Evolutionary conservation across 2,113 vertebrate genomes (phyloP).

Genomic region (Chloebia gouldiae): DNA sequence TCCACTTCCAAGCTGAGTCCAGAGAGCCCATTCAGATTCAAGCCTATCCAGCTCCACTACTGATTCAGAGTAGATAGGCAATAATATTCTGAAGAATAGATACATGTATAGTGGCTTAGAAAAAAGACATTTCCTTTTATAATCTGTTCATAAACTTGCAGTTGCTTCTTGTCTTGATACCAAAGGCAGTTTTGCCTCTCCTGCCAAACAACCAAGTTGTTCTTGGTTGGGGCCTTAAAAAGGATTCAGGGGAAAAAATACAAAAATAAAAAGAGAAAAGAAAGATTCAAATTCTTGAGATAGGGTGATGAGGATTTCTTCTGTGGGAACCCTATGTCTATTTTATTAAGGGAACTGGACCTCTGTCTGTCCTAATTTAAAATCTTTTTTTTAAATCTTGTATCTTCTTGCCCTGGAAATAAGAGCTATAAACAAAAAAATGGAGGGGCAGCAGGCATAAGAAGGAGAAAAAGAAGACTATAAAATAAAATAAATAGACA

Average conservation of each 20-base stretch:
- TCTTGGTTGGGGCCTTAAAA: neutral
- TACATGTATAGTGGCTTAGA: neutral
- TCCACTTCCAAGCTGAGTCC: neutral
- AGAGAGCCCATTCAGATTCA: neutral
- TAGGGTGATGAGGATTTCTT: neutral
- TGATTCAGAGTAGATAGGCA: neutral
- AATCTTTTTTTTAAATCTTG: neutral
- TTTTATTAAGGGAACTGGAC: neutral
- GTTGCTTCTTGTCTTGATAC: neutral
- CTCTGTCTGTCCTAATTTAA: neutral
- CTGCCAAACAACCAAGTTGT: neutral
- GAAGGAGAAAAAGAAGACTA: rapidly evolving
- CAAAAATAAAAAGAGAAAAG: neutral
- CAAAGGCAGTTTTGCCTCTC: neutral
- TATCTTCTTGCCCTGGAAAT: neutral
- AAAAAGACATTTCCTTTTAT: neutral
- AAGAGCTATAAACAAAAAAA: neutral
- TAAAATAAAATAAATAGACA: neutral
- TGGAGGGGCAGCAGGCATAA: rapidly evolving
- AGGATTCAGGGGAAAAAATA: neutral
- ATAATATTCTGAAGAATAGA: neutral
- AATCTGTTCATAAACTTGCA: neutral
- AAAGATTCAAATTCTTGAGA: neutral
- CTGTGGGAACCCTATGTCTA: neutral
- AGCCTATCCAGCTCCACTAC: neutral